Conservation (phyloP, 2,888 invertebrate species). For the Drosophila putrida region DNA sequence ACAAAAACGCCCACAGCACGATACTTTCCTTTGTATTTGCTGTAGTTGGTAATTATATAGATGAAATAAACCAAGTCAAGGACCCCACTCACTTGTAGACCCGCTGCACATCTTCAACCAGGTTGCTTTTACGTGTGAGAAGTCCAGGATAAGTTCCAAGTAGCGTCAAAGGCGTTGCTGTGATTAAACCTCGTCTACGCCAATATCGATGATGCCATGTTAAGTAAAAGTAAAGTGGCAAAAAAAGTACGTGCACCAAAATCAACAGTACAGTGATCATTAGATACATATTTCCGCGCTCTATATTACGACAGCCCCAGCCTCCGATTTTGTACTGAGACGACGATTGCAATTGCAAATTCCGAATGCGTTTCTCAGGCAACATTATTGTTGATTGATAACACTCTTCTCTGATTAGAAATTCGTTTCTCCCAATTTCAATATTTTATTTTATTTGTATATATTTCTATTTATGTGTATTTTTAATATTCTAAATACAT, state of each 20-base stretch:
- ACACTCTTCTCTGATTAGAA: slow-evolving; percentile 1
- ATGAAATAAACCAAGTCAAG: not conserved
- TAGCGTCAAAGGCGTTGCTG: slow-evolving; percentile 82
- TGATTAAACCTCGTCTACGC: slow-evolving; percentile 81
- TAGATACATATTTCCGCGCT: slow-evolving; percentile 54
- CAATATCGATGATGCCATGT: slow-evolving; percentile 84
- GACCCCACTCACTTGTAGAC: slow-evolving; percentile 83
- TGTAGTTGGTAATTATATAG: slow-evolving; percentile 14
- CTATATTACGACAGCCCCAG: slow-evolving; percentile 74
- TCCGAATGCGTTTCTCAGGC: not conserved
- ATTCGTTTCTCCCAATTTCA: slow-evolving; percentile 2
- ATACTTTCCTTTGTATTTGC: slow-evolving; percentile 78
- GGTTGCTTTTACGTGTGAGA: slow-evolving; percentile 72
- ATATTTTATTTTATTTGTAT: slow-evolving; percentile 2
- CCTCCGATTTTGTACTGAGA: slow-evolving; percentile 37
- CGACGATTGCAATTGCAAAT: not conserved
- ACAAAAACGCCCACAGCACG: slow-evolving; percentile 85
- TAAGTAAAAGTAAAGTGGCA: slow-evolving; percentile 74
- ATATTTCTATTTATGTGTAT: not conserved
- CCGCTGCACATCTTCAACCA: slow-evolving; percentile 82
- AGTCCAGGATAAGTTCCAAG: slow-evolving; percentile 83
- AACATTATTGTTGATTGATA: slow-evolving; percentile 23
- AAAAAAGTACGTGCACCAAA: slow-evolving; percentile 49
- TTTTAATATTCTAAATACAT: not conserved
- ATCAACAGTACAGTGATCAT: slow-evolving; percentile 39